Conservation (phyloP, 2,113 vertebrate genomes). For the Hippocampus barbouri region DNA sequence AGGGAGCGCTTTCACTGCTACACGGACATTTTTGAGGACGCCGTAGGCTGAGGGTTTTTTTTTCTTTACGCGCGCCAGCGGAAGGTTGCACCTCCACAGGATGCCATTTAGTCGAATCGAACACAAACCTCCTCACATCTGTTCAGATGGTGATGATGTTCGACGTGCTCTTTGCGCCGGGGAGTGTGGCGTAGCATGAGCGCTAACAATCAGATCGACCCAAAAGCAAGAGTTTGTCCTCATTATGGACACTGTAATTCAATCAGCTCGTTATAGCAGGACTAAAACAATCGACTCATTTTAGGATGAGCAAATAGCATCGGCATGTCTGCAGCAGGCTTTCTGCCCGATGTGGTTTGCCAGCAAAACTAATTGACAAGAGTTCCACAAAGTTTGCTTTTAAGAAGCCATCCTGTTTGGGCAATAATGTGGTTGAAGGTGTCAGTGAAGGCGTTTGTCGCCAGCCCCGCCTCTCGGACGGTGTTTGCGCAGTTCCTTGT, state of each 20-base stretch:
- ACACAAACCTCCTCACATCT: neutral
- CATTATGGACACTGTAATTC: neutral
- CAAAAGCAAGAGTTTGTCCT: neutral
- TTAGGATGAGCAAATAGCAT: neutral
- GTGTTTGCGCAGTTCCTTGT: constrained; percentile 5
- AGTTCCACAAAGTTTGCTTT: no score
- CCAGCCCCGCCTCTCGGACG: neutral
- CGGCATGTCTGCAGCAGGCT: neutral
- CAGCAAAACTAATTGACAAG: no score
- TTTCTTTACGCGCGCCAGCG: neutral
- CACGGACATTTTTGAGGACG: neutral
- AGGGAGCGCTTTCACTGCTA: neutral
- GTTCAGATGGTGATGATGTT: no score
- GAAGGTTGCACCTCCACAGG: neutral
- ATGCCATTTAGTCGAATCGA: neutral
- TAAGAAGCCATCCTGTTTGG: no score
- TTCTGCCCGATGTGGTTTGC: neutral
- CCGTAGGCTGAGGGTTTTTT: neutral
- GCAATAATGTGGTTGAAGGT: no score
- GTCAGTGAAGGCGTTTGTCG: neutral
- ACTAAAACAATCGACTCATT: neutral
- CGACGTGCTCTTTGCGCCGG: neutral
- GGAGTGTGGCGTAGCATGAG: neutral
- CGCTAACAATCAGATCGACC: neutral
- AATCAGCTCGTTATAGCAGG: neutral